Base-by-base conservation (phyloP, 2,797 vertebrate species). In the Chelonia mydas region DNA sequence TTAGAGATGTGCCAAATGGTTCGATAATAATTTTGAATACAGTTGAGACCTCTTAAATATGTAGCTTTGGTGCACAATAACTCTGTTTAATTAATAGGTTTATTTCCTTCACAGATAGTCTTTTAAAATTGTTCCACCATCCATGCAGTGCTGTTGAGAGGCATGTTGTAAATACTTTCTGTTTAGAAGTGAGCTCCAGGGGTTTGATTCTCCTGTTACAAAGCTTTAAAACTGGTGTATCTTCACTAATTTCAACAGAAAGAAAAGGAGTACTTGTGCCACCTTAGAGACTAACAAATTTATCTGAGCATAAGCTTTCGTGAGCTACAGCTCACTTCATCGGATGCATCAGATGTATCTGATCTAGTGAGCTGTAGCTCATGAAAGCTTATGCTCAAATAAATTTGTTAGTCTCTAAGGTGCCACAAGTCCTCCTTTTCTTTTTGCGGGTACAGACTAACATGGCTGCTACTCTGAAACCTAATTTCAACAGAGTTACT, bases 41-140 rank as follows among this genome's bases (percentile, higher is more conserved):
- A 93, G 79, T 27, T 81, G 94, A 97, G 97, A 95, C 93, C 72
- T 94, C 90, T 96, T 90, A 86, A 94, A 96, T 57, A 89, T 41
- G 88, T 68, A 95, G 87, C 94, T 95, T 94, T 95, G 93, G 90
- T 90, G 83, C 7, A 51, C 90, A 93, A 92, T 97, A 96, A 97
- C 95, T 96, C 93, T 94, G 90, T 94, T 97, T 96, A 97, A 96
- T 96, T 97, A 97, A 96, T 97, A 93, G 83, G 80, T 94, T 97
- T 97, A 95, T 96, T 97, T 96, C 94, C 94, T 95, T 93, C 95
- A 86, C 57, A 94, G 94, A 93, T 95, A 97, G 79, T 89, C 86
- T 93, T 96, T 96, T 77, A 89, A 84, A 97, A 96, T 92, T 57
- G 90, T 54, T 96, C 90, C 77, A 96, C 94, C 96, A 96, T 89